Percentiles rank a stretch among this genome's conserved stretches.
phyloP scores from a whole-genome alignment of 1,140 invertebrate species.

The Acromyrmex charruanus region DNA sequence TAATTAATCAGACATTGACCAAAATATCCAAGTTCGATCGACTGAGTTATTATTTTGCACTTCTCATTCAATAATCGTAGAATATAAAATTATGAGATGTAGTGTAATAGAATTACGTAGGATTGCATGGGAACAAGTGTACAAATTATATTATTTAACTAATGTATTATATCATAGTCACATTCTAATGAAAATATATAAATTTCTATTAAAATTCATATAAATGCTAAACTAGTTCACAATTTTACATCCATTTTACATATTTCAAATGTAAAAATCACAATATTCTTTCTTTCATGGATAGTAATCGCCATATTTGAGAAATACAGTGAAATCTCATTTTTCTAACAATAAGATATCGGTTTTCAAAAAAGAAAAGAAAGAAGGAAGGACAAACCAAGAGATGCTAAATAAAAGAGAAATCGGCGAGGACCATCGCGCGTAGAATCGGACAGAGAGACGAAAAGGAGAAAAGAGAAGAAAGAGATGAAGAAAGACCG shows the following conservation, averaged over 20 bases:
- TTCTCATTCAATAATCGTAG: not conserved
- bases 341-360: constrained; percentile 42
- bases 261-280: not conserved
- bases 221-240: not conserved
- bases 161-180: not conserved
- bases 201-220: not conserved
- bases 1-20: not conserved
- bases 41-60: not conserved
- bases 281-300: not conserved
- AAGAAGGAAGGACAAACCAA: not conserved
- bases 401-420: constrained; percentile 65
- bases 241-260: not conserved
- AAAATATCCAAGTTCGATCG: not conserved
- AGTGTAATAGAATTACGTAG: not conserved
- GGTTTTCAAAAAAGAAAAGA: not conserved
- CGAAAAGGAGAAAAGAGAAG: not conserved
- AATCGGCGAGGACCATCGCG: constrained; percentile 8
- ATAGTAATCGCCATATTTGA: not conserved
- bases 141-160: not conserved
- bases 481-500: constrained; percentile 23
- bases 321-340: constrained; percentile 41
- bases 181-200: not conserved
- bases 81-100: not conserved
- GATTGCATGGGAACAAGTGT: not conserved
- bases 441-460: constrained; percentile 17